These are phyloP conservation scores for Lottia scabra DNA, from an alignment of 2,888 invertebrate genomes.

Conservation along the genomic window DNA sequence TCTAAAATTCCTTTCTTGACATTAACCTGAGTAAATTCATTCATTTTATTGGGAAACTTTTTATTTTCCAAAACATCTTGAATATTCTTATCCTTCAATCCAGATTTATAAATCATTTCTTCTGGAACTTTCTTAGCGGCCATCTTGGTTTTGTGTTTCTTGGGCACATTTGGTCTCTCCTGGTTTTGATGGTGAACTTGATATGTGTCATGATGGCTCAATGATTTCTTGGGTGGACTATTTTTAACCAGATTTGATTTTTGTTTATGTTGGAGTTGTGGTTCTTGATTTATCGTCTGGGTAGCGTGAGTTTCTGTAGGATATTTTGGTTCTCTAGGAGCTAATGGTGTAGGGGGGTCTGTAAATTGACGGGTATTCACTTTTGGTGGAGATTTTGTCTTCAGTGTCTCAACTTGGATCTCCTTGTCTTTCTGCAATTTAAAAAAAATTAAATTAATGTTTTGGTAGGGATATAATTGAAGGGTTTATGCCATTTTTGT, in stretches of 20 bases:
- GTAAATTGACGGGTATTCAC: conserved; percentile 43
- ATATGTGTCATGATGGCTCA: too few species aligned
- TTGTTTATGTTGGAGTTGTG: neutral
- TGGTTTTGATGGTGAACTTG: neutral
- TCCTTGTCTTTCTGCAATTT: conserved; percentile 29
- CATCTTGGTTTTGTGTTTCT: conserved; percentile 1
- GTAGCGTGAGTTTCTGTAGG: neutral
- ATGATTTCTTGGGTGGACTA: too few species aligned
- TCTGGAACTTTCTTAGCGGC: neutral
- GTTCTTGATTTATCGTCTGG: neutral
- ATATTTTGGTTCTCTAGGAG: conserved; percentile 1
- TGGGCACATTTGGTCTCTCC: neutral
- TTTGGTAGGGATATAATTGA: too few species aligned
- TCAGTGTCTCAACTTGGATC: conserved; percentile 15
- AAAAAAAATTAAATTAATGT: neutral
- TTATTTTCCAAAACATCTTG: conserved; percentile 26
- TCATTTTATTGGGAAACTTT: conserved; percentile 37
- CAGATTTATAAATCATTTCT: conserved; percentile 13
- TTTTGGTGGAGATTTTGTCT: conserved; percentile 41
- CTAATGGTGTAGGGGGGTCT: conserved; percentile 18
- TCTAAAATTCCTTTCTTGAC: conserved; percentile 53
- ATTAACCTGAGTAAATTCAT: conserved; percentile 61
- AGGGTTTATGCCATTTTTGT: too few species aligned
- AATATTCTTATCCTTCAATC: conserved; percentile 35
- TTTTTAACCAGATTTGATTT: neutral